phyloP scores from a whole-genome alignment of 2,797 vertebrate species.

The Ibycter americanus region DNA sequence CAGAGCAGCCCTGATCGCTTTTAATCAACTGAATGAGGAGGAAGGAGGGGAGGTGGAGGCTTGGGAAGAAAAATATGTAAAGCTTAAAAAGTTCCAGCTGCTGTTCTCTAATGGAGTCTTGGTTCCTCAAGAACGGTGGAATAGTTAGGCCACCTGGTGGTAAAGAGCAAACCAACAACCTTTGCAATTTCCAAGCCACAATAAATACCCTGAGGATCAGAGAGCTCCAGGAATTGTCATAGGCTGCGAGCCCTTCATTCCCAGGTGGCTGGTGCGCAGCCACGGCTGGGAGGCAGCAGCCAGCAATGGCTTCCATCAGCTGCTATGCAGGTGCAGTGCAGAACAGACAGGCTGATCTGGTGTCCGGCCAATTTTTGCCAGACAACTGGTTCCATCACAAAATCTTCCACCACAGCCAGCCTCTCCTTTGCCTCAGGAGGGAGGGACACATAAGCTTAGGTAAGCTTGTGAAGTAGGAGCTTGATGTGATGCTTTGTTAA shows the following conservation, averaged over 20 bases:
- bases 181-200: not conserved
- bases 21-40: conserved; percentile 52
- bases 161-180: conserved; percentile 12
- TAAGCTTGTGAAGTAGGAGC: not conserved
- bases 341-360: not conserved
- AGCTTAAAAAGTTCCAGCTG: conserved; percentile 61
- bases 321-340: not conserved
- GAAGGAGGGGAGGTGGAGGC: conserved; percentile 4
- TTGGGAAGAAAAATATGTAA: conserved; percentile 50
- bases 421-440: not conserved
- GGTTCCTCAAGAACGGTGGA: conserved; percentile 40
- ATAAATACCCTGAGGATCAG: not conserved
- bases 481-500: not conserved
- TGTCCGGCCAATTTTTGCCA: not conserved
- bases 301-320: not conserved
- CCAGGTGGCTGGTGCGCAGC: not conserved
- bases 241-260: not conserved
- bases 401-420: not conserved
- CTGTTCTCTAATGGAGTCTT: not conserved
- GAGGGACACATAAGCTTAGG: not conserved
- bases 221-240: not conserved
- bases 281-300: not conserved
- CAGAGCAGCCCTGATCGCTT: conserved; percentile 36
- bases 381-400: not conserved
- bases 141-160: conserved; percentile 78